phyloP scores from a whole-genome alignment of 2,888 invertebrate species.

The Calliopum simillimum region DNA sequence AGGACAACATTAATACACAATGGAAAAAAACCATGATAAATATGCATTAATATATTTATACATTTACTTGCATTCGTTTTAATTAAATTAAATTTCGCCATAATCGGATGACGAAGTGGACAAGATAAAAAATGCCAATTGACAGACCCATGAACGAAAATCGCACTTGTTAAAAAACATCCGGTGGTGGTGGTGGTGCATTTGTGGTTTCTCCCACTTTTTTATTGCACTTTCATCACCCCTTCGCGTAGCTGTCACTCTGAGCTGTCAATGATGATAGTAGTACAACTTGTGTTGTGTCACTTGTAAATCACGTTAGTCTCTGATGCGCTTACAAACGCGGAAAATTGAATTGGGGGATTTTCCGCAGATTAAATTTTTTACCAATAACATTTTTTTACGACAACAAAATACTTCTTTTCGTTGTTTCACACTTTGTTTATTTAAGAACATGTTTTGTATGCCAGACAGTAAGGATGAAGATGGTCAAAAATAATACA shows the following conservation, averaged over 20 bases:
- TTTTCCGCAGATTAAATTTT: constrained; percentile 66
- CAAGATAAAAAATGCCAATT: constrained; percentile 28
- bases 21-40: no score
- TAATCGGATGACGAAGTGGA: constrained; percentile 30
- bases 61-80: no score
- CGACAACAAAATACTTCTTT: constrained; percentile 4
- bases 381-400: constrained; percentile 55
- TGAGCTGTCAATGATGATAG: neutral
- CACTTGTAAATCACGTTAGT: constrained; percentile 53
- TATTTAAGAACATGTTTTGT: no score
- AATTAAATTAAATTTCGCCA: no score
- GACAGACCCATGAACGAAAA: neutral
- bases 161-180: constrained; percentile 4
- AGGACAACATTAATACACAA: no score
- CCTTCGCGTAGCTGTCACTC: neutral
- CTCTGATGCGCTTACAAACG: constrained; percentile 58
- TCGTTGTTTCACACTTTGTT: neutral
- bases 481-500: no score
- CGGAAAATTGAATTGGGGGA: constrained; percentile 68
- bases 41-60: no score
- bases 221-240: neutral
- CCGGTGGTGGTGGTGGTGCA: neutral
- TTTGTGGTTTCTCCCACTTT: constrained; percentile 1
- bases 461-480: no score
- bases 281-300: constrained; percentile 31